phyloP scores from a whole-genome alignment of 2,797 vertebrate genomes.

The Centropyge bicolor region DNA sequence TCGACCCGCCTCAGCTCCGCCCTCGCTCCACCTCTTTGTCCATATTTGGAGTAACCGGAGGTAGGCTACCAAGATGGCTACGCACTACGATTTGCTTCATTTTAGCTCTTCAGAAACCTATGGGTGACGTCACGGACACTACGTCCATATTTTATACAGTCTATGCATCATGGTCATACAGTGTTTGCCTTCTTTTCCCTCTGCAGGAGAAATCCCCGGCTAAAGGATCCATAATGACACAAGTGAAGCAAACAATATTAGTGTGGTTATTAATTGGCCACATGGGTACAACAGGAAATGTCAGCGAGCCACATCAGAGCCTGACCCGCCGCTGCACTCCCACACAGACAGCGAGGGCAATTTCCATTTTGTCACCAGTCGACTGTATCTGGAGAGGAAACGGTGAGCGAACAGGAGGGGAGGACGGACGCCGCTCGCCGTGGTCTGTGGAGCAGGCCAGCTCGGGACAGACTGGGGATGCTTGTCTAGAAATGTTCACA shows the following conservation, averaged over 20 bases:
- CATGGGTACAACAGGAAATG: slow-evolving; percentile 64
- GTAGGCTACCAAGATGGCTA: too few species aligned
- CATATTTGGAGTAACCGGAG: too few species aligned
- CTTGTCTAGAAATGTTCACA: slow-evolving; percentile 70
- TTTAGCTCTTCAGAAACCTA: too few species aligned
- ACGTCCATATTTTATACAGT: too few species aligned
- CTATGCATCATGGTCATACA: too few species aligned
- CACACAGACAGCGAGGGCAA: slow-evolving; percentile 37
- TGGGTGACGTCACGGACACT: too few species aligned
- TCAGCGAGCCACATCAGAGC: slow-evolving; percentile 46
- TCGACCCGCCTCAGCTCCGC: too few species aligned
- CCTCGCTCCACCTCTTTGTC: too few species aligned
- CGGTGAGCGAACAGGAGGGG: slow-evolving; percentile 13
- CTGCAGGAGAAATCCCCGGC: neutral
- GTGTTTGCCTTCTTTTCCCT: slow-evolving; percentile 2
- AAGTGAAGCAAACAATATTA: slow-evolving; percentile 55
- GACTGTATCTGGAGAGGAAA: slow-evolving; percentile 59
- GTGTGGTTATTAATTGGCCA: slow-evolving; percentile 59
- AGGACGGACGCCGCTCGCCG: slow-evolving; percentile 6
- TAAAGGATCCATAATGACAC: slow-evolving; percentile 35
- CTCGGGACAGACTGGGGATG: slow-evolving; percentile 49
- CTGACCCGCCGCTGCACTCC: slow-evolving; percentile 50
- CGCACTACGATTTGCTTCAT: too few species aligned
- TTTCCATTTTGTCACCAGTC: slow-evolving; percentile 62
- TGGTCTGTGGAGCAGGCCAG: slow-evolving; percentile 32